These are phyloP conservation scores for Caretta caretta DNA, from an alignment of 2,113 vertebrate species.

Conservation along the genomic window DNA sequence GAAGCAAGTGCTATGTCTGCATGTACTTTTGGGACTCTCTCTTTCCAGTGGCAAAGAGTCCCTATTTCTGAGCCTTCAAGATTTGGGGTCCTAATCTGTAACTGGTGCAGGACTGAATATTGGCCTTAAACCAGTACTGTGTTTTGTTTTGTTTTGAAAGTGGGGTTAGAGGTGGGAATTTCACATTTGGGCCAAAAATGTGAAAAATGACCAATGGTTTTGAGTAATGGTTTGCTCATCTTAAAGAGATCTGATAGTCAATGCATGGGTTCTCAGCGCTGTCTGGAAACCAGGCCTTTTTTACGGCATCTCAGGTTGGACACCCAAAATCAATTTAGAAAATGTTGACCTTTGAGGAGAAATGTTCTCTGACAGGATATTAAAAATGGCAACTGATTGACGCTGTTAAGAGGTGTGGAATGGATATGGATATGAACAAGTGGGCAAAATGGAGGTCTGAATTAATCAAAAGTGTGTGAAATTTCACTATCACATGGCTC, in stretches of 20 bases:
- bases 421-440: not conserved
- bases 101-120: not conserved
- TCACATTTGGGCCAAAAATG: not conserved
- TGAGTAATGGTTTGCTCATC: not conserved
- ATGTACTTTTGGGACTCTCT: not conserved
- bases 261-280: not conserved
- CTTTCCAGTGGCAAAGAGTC: not conserved
- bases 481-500: not conserved
- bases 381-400: conserved; percentile 27
- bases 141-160: no score
- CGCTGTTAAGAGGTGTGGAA: not conserved
- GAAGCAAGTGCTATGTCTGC: not conserved
- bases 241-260: not conserved
- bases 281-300: conserved; percentile 72
- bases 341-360: conserved; percentile 65
- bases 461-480: rapidly evolving
- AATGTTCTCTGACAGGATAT: conserved; percentile 59
- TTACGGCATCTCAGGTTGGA: conserved; percentile 55
- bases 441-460: rapidly evolving
- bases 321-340: conserved; percentile 47
- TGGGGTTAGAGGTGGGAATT: not conserved
- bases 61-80: not conserved
- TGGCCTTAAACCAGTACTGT: not conserved
- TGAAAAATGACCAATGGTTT: no score
- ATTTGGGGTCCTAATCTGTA: not conserved